Conservation (phyloP, 2,888 invertebrate species). For the Oligia fasciuncula region DNA sequence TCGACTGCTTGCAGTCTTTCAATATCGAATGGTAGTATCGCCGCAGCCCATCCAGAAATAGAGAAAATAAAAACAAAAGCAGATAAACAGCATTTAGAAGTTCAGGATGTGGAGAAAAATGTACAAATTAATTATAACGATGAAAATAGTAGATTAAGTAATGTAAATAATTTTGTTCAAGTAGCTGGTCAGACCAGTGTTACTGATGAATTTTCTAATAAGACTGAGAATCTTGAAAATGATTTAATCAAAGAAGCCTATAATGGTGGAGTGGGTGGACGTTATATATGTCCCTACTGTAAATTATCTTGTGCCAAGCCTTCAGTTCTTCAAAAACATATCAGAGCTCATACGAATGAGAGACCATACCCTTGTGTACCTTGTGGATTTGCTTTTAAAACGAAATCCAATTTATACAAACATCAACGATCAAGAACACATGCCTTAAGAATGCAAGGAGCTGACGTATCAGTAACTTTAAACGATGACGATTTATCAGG, state of each 20-base stretch:
- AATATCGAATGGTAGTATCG: slow-evolving; percentile 86
- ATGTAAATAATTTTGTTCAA: slow-evolving; percentile 87
- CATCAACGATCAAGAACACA: slow-evolving; percentile 95
- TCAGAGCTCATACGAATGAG: slow-evolving; percentile 97
- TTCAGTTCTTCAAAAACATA: slow-evolving; percentile 97
- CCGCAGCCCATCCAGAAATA: slow-evolving; percentile 87
- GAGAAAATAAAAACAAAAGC: slow-evolving; percentile 83
- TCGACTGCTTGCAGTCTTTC: slow-evolving; percentile 79
- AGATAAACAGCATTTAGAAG: slow-evolving; percentile 74
- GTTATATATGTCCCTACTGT: slow-evolving; percentile 96
- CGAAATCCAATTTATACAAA: slow-evolving; percentile 97
- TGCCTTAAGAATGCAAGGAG: slow-evolving; percentile 91
- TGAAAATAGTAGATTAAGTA: slow-evolving; percentile 86
- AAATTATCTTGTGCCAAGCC: slow-evolving; percentile 97
- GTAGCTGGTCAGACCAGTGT: slow-evolving; percentile 89
- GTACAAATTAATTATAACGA: slow-evolving; percentile 89
- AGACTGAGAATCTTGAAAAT: slow-evolving; percentile 89
- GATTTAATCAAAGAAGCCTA: slow-evolving; percentile 87
- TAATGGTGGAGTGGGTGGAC: slow-evolving; percentile 89
- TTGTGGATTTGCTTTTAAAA: slow-evolving; percentile 98
- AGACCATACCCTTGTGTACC: slow-evolving; percentile 96
- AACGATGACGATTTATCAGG: slow-evolving; percentile 91
- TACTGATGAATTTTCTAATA: slow-evolving; percentile 89
- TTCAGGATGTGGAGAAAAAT: slow-evolving; percentile 82
- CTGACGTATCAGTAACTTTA: slow-evolving; percentile 86